Conservation (phyloP, 1,140 invertebrate genomes). For the Bombus picipes region DNA sequence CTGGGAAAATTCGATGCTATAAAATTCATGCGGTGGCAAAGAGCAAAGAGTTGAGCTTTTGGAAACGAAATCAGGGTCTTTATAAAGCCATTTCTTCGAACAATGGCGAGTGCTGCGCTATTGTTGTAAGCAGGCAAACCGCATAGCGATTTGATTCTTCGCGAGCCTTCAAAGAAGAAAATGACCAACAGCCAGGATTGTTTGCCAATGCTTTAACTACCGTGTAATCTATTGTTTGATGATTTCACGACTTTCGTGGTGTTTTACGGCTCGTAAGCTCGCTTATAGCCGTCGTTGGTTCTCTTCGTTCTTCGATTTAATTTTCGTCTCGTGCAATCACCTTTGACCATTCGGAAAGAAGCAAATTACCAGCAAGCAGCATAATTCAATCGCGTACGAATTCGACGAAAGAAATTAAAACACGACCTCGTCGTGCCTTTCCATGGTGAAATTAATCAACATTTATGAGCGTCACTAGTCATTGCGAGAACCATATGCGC, state of each 20-base stretch:
- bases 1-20: not conserved
- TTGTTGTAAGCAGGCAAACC: not conserved
- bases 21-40: not conserved
- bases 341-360: not conserved
- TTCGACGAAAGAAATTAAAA: not conserved
- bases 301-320: not conserved
- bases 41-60: not conserved
- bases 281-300: not conserved
- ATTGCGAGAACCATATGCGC: not conserved
- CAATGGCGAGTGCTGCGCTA: not conserved
- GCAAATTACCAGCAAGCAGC: not conserved
- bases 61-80: not conserved
- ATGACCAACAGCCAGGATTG: not conserved
- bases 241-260: not conserved
- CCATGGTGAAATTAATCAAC: not conserved
- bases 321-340: not conserved
- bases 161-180: not conserved
- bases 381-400: not conserved
- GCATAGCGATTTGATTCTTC: not conserved
- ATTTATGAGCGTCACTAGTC: not conserved
- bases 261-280: not conserved
- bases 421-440: not conserved
- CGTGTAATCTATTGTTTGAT: constrained; percentile 16
- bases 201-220: constrained; percentile 4
- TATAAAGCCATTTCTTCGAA: not conserved